Base-by-base conservation (phyloP, 2,797 vertebrate species). In the Cheirogaleus major region DNA sequence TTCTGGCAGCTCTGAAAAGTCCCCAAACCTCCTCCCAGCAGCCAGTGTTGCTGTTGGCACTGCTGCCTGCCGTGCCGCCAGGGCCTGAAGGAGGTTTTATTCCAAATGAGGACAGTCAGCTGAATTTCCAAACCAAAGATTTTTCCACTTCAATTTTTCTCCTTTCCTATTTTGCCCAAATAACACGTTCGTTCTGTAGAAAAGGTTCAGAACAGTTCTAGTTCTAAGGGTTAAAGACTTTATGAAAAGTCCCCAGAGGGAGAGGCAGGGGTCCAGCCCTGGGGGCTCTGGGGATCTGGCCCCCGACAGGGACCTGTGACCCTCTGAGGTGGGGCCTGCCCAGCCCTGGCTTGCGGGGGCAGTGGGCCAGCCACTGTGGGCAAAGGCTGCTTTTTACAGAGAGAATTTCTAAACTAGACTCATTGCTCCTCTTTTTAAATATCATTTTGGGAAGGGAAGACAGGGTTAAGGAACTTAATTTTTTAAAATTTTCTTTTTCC, bases 41-140 rank as follows among this genome's bases (percentile, higher is more conserved):
- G 92, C 94, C 83, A 8, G 70, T 97, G 98, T 97, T 98, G 43
- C 98, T 92, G 72, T 98, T 98, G 98, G 98, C 98, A 4, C 55
- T 18, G 4, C 2, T 2, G 1, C 86, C 73, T 61, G 81, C 86
- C 1, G 2, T 59, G 30, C 5, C 5, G 96, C 50, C 69, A 80
- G 91, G 32, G 45, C n/a, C 97, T 97, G 87, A 98, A 98, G 94
- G 97, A 55, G 67, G 85, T 98, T 97, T 98, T 98, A 96, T 97
- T 86, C 91, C 96, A 84, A 83, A 59, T 45, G 97, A 81, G 0
- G n/a, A 93, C 97, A 61, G 98, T 92, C 61, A 95, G 96, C 89
- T 75, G 48, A 2, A 32, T 80, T 95, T 67, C 96, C 96, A 95
- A 95, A 83, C 91, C 73, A 76, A 13, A 1, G 63, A 38, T 81